Conservation (phyloP, 2,113 vertebrate genomes). For the Lampris incognitus region DNA sequence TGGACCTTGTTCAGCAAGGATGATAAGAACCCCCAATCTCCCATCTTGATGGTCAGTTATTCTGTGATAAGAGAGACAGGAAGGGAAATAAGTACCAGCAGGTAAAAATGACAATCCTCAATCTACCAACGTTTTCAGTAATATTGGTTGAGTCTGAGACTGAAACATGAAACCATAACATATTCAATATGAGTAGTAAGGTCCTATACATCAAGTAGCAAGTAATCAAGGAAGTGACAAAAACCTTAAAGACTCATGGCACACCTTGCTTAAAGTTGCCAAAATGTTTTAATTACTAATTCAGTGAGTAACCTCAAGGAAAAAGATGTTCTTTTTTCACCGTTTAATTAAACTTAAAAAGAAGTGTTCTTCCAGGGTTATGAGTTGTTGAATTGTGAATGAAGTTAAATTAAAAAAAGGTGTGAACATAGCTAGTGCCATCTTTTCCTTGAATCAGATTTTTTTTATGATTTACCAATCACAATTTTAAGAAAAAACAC, state of each 20-base stretch:
- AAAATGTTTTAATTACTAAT: too few relatives aligned
- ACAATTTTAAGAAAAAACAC: background rate
- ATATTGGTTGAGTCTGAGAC: too few relatives aligned
- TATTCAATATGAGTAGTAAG: too few relatives aligned
- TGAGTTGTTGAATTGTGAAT: background rate
- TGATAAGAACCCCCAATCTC: conserved; percentile 84
- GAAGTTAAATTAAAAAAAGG: too few relatives aligned
- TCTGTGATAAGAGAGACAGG: conserved; percentile 30
- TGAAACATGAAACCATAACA: too few relatives aligned
- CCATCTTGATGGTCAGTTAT: conserved; percentile 74
- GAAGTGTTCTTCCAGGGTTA: too few relatives aligned
- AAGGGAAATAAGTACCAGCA: background rate
- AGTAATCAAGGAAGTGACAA: too few relatives aligned
- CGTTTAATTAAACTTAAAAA: background rate
- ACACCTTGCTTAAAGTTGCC: background rate
- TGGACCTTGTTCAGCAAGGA: conserved; percentile 84
- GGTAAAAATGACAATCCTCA: background rate
- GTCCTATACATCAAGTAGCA: too few relatives aligned
- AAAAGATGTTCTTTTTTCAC: conserved; percentile 12
- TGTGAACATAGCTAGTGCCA: too few relatives aligned
- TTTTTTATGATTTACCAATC: conserved; percentile 22
- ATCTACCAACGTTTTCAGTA: too few relatives aligned
- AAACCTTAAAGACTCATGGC: background rate
- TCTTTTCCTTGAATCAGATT: background rate
- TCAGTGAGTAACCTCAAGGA: conserved; percentile 17